Percentiles rank a stretch among this genome's conserved stretches.
Conservation (phyloP, 2,113 vertebrate genomes). For the Prionailurus viverrinus region DNA sequence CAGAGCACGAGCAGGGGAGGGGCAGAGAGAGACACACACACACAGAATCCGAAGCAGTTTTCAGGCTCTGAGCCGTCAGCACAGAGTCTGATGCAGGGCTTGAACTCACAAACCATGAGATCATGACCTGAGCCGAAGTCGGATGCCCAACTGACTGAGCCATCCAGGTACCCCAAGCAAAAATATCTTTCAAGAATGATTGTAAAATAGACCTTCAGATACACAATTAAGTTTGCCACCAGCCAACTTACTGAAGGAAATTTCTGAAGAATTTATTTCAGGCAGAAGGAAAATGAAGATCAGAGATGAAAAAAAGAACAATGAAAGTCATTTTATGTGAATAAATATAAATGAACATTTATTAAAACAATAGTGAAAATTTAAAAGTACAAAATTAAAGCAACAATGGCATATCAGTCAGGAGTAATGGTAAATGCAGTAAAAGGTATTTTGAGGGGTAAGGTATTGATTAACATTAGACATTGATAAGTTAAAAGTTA, state of each 20-base stretch:
- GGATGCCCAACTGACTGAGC: no score
- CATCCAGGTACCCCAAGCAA: no score
- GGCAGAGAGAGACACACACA: no score
- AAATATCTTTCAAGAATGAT: neutral
- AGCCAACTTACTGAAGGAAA: neutral
- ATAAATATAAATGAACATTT: neutral
- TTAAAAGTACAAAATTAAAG: neutral
- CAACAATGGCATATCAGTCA: neutral
- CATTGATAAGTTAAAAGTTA: constrained; percentile 44
- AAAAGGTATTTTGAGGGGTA: neutral
- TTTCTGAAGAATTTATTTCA: constrained; percentile 52
- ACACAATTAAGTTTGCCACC: neutral
- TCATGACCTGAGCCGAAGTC: no score
- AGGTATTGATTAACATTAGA: neutral
- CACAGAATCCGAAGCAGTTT: no score
- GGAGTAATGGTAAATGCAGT: neutral
- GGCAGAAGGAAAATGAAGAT: neutral
- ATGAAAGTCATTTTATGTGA: neutral
- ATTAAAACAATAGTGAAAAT: neutral
- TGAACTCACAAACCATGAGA: no score
- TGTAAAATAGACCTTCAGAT: neutral
- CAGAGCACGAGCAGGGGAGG: no score
- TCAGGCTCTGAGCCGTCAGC: no score
- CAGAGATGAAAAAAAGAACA: neutral
- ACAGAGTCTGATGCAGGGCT: no score